These are phyloP conservation scores for Conus ventricosus DNA, from an alignment of 1,140 invertebrate genomes.

Conservation along the genomic window DNA sequence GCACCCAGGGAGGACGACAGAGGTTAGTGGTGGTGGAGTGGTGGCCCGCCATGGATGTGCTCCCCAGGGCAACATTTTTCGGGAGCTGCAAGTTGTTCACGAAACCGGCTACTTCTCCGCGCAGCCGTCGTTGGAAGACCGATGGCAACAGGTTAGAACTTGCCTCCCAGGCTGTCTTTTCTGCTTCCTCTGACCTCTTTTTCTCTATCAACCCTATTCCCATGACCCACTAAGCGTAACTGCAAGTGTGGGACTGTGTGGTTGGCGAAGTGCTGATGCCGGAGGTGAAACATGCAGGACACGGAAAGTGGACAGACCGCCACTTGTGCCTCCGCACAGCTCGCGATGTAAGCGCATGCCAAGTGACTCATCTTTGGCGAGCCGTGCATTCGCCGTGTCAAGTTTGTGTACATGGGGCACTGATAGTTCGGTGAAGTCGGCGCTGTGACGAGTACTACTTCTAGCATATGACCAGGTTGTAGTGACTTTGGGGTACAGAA, in stretches of 20 bases:
- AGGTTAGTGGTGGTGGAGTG: background rate
- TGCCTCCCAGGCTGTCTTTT: background rate
- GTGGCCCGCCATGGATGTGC: constrained; percentile 84
- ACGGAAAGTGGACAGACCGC: background rate
- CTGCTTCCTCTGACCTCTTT: background rate
- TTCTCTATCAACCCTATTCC: background rate
- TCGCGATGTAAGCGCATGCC: background rate
- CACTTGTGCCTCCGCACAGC: background rate
- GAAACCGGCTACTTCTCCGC: constrained; percentile 97
- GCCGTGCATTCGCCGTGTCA: background rate
- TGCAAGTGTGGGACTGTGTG: background rate
- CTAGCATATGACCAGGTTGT: no score
- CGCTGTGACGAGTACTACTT: no score
- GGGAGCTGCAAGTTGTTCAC: constrained; percentile 96
- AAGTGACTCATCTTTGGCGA: constrained; percentile 2
- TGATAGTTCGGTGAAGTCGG: no score
- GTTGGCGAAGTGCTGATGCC: background rate
- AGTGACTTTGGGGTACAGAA: no score
- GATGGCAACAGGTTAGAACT: constrained; percentile 95
- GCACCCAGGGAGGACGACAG: background rate
- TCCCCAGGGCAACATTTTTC: constrained; percentile 97
- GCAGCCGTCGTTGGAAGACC: constrained; percentile 94
- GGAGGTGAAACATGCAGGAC: background rate
- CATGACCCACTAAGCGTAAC: background rate
- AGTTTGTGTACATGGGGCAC: background rate